These are phyloP conservation scores for Crepidodera aurea DNA, from an alignment of 2,888 invertebrate species.

Conservation along the genomic window DNA sequence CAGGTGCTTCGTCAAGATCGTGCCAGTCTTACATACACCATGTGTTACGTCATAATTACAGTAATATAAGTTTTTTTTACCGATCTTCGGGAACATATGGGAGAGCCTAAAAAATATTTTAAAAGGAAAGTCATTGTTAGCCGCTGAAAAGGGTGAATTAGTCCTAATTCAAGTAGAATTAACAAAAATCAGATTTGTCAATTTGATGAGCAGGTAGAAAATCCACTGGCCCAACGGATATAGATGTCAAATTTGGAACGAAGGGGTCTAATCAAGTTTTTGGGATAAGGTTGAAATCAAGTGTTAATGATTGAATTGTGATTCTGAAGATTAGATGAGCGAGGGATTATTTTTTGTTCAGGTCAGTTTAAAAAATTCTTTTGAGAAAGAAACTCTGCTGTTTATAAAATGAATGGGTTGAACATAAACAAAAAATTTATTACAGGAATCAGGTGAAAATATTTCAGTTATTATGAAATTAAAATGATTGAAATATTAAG, in stretches of 20 bases:
- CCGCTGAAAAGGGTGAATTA: conserved; percentile 56
- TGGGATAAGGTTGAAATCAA: conserved; percentile 19
- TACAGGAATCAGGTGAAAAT: no score
- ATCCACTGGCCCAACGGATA: conserved; percentile 44
- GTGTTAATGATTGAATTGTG: conserved; percentile 27
- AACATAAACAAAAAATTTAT: no score
- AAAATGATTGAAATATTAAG: no score
- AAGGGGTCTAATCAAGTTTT: conserved; percentile 28
- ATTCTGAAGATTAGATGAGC: neutral
- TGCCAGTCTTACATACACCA: conserved; percentile 52
- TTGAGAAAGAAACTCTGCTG: neutral
- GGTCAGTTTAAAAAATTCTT: neutral
- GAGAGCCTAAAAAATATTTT: conserved; percentile 38
- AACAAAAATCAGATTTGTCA: conserved; percentile 49
- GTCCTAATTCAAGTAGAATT: conserved; percentile 45
- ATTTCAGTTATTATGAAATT: no score
- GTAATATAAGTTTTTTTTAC: conserved; percentile 54
- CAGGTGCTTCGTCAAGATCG: conserved; percentile 43
- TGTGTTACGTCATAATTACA: conserved; percentile 61
- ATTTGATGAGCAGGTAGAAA: conserved; percentile 50
- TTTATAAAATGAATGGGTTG: no score
- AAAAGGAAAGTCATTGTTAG: conserved; percentile 40
- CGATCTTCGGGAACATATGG: conserved; percentile 48
- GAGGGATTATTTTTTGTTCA: neutral
- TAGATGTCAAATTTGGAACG: conserved; percentile 46